Percentiles rank a stretch among this genome's conserved stretches.
phyloP scores from a whole-genome alignment of 2,113 vertebrate genomes.

The Crotalus helleri region DNA sequence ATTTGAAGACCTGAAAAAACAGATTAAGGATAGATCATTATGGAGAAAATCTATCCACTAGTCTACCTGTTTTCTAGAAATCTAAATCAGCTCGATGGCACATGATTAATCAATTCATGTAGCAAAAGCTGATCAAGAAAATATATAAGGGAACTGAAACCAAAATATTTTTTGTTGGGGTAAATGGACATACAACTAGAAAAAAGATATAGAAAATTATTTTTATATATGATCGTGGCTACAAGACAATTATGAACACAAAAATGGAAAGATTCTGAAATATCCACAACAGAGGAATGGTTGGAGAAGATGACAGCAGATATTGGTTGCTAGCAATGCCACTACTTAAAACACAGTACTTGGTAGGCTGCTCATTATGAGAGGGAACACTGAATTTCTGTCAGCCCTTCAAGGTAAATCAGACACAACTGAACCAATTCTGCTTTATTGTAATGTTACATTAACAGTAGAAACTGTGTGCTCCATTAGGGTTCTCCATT shows the following conservation, averaged over 20 bases:
- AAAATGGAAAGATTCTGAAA: not conserved
- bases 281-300: not conserved
- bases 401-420: not conserved
- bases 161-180: not conserved
- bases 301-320: not conserved
- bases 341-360: not conserved
- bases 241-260: not conserved
- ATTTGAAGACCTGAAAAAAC: not conserved
- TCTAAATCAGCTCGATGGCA: not conserved
- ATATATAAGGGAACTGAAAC: not conserved
- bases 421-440: not conserved
- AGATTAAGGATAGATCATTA: not conserved
- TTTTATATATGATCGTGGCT: not conserved
- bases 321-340: not conserved
- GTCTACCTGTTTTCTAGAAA: not conserved
- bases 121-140: not conserved
- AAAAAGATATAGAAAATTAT: not conserved
- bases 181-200: not conserved
- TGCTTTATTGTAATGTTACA: not conserved
- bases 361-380: not conserved
- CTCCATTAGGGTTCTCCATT: not conserved
- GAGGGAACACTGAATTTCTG: not conserved
- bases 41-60: not conserved
- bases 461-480: no score
- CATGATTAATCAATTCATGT: not conserved